phyloP scores from a whole-genome alignment of 2,113 vertebrate species.

The Pontoporia blainvillei region DNA sequence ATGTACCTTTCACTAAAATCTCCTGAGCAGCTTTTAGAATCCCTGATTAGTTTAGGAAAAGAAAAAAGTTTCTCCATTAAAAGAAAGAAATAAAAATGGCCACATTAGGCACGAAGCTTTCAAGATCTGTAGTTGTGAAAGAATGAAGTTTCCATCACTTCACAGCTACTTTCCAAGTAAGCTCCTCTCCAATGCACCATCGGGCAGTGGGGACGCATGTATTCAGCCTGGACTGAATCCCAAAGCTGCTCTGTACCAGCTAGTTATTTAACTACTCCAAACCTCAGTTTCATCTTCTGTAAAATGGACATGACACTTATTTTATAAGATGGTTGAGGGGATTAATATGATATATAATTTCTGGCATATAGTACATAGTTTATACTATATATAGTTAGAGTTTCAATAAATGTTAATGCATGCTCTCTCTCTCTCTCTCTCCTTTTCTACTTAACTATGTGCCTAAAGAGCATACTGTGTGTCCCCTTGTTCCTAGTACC shows the following conservation, averaged over 20 bases:
- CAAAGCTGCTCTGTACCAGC: rapidly evolving
- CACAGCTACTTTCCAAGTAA: background rate
- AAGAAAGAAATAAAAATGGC: slow-evolving; percentile 16
- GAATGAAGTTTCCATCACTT: background rate
- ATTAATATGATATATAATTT: background rate
- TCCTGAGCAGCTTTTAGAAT: slow-evolving; percentile 49
- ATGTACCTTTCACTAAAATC: slow-evolving; percentile 53
- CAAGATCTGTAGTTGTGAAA: background rate
- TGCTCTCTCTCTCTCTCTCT: background rate
- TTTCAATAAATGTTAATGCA: background rate
- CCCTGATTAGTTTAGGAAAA: slow-evolving; percentile 41
- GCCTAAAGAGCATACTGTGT: background rate
- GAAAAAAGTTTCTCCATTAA: slow-evolving; percentile 8
- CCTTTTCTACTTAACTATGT: background rate
- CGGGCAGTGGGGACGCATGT: rapidly evolving
- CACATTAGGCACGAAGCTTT: background rate
- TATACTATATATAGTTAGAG: background rate
- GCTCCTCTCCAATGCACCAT: background rate
- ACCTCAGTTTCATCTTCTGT: background rate
- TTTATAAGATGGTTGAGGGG: background rate
- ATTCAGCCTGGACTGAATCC: background rate
- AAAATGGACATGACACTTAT: background rate
- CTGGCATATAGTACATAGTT: background rate
- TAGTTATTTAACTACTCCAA: background rate
- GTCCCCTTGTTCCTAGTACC: background rate